Evolutionary conservation across 2,113 vertebrate species (phyloP), one percentile per base, ranked within the genome.

Genomic region (Mohoua ochrocephala): DNA sequence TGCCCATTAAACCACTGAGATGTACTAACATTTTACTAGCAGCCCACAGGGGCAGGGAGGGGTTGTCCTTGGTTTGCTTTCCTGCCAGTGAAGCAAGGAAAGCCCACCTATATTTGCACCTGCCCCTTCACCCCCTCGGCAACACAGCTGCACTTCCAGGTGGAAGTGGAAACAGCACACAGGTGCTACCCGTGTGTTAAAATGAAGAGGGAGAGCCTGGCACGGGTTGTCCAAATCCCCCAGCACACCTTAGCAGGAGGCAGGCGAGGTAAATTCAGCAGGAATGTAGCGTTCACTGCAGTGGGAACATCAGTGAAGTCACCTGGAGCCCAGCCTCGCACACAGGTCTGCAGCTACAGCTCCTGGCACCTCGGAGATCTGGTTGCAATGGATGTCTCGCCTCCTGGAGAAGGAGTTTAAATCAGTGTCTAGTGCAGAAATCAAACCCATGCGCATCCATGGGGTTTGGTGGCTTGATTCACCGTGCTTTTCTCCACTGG

Each of bases 51-150:
- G 6, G 6, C 8, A 60, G 14, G 16, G 6, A 76, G 8, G 18
- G 4, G 19, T 30, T 68, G 33, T 9, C 30, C 31, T n/a, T 22
- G 10, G 7, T 19, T 37, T 44, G 18, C 18, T 59, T 45, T 60
- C 13, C 27, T 1, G 0, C 3, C 24, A 26, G 5, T 2, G 11
- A 35, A 54, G 15, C 1, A 21, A 52, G 24, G 39, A 27, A 53
- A 7, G 1, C 5, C 1, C 19, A 22, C 14, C 12, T 19, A 0
- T 18, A 12, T 35, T 42, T 75, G 18, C 9, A 59, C 12, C 27
- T 15, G 23, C 10, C 3, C 13, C n/a, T 33, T 42, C 50, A 22
- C 9, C 11, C n/a, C 12, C 12, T n/a, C 6, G 6, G 22, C 6
- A 3, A 31, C 26, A 35, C 9, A 30, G 39, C 7, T 39, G 19